A percentile compares a stretch with the other conserved stretches of the same genome.
Conservation (phyloP, 2,797 vertebrate species). For the Mormyrops attenuatus region DNA sequence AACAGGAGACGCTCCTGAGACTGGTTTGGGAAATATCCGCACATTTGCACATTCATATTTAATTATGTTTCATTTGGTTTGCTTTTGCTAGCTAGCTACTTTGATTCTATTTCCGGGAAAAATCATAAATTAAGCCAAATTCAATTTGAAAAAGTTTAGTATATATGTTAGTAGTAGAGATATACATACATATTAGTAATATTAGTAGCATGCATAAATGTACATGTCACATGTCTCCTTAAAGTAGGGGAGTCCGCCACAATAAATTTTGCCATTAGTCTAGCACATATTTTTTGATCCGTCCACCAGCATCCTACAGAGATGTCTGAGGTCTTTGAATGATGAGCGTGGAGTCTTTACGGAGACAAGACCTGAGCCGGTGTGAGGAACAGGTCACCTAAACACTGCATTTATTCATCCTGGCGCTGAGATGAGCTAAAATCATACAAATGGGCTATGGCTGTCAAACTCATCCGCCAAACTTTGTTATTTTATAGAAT, state of each 20-base stretch:
- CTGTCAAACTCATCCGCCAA: neutral
- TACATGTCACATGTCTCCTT: neutral
- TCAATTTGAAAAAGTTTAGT: neutral
- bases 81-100: neutral
- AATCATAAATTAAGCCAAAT: neutral
- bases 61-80: neutral
- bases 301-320: neutral
- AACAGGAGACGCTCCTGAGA: neutral
- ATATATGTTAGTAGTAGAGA: neutral
- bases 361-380: neutral
- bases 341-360: neutral
- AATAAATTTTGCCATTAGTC: neutral
- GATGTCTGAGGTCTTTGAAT: neutral
- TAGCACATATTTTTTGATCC: neutral
- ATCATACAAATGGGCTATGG: neutral
- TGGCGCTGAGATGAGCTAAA: neutral
- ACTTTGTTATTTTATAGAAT: conserved; percentile 25
- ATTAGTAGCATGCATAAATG: neutral
- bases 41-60: neutral
- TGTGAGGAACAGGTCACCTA: neutral
- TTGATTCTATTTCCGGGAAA: neutral
- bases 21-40: neutral
- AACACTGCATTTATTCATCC: neutral
- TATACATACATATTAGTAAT: neutral
- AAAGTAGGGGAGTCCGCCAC: neutral